Percentiles rank a stretch among this genome's conserved stretches.
These are phyloP conservation scores for Euschistus heros DNA, from an alignment of 1,140 invertebrate species.

Conservation along the genomic window DNA sequence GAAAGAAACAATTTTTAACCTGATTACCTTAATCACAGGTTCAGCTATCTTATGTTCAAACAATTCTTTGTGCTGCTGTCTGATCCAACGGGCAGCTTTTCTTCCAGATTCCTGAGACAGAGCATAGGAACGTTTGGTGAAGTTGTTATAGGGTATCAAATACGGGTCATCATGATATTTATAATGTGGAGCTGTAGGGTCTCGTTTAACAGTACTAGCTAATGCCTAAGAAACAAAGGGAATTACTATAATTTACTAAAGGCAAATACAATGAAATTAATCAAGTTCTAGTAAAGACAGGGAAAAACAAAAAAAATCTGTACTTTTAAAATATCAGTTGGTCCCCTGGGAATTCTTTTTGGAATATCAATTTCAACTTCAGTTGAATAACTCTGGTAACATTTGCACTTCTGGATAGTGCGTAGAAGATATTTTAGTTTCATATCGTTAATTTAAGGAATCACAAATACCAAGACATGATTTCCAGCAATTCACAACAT, in stretches of 20 bases:
- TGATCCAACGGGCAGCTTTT: constrained; percentile 76
- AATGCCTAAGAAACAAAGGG: constrained; percentile 45
- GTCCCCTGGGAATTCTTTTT: constrained; percentile 54
- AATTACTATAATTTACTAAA: not conserved
- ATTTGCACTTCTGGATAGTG: too few species aligned
- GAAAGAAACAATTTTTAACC: too few species aligned
- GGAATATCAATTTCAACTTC: constrained; percentile 44
- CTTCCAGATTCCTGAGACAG: constrained; percentile 73
- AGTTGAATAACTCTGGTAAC: not conserved
- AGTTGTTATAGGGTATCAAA: constrained; percentile 67
- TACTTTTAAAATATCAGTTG: constrained; percentile 67
- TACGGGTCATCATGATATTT: constrained; percentile 86
- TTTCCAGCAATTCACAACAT: too few species aligned
- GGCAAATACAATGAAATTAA: constrained; percentile 4
- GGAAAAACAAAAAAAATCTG: constrained; percentile 22
- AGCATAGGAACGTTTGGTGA: constrained; percentile 57
- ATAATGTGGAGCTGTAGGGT: constrained; percentile 71
- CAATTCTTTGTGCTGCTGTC: constrained; percentile 59
- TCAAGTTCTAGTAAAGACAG: constrained; percentile 3
- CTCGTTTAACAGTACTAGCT: constrained; percentile 56
- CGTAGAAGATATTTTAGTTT: too few species aligned
- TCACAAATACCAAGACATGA: too few species aligned
- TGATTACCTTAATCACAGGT: constrained; percentile 47
- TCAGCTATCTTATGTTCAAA: constrained; percentile 63
- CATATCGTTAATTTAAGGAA: too few species aligned